Percentiles rank a stretch among this genome's conserved stretches.
These are phyloP conservation scores for Silurus meridionalis DNA, from an alignment of 2,113 vertebrate genomes.

Conservation along the genomic window DNA sequence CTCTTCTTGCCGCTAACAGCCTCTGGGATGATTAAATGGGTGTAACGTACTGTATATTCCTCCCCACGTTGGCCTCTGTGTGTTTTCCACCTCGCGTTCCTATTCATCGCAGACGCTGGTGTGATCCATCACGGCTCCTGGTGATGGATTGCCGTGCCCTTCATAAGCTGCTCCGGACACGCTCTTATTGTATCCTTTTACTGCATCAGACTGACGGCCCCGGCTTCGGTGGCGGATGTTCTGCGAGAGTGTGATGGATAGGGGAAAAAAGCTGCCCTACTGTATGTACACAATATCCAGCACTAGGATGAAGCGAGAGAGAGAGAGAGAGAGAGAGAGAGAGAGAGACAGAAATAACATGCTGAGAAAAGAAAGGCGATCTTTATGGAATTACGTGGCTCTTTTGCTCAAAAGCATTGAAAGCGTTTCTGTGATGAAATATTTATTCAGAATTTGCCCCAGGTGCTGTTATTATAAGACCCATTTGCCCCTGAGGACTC, in stretches of 20 bases:
- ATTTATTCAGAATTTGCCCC: constrained; percentile 73
- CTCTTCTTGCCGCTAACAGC: constrained; percentile 54
- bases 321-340: constrained; percentile 64
- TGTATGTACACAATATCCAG: constrained; percentile 64
- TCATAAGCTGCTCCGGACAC: constrained; percentile 69
- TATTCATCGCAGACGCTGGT: constrained; percentile 70
- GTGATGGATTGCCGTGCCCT: constrained; percentile 75
- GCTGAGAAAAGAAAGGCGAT: constrained; percentile 66
- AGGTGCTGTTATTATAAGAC: constrained; percentile 73
- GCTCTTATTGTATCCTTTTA: constrained; percentile 77
- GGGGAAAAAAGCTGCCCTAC: constrained; percentile 58
- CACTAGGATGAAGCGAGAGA: constrained; percentile 57
- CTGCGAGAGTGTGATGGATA: constrained; percentile 63
- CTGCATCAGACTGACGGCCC: constrained; percentile 65
- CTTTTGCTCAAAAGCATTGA: constrained; percentile 64
- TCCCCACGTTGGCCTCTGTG: constrained; percentile 66
- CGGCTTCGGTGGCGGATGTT: constrained; percentile 64
- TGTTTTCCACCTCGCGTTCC: constrained; percentile 69
- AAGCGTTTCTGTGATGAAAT: constrained; percentile 74
- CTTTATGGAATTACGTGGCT: constrained; percentile 71
- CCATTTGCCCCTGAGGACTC: constrained; percentile 61
- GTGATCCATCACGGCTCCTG: constrained; percentile 67
- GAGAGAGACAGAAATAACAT: constrained; percentile 71
- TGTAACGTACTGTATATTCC: constrained; percentile 77
- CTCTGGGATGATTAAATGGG: constrained; percentile 72